These are phyloP conservation scores for Alloscopus bannaensis DNA, from an alignment of 2,888 invertebrate species.

Conservation along the genomic window DNA sequence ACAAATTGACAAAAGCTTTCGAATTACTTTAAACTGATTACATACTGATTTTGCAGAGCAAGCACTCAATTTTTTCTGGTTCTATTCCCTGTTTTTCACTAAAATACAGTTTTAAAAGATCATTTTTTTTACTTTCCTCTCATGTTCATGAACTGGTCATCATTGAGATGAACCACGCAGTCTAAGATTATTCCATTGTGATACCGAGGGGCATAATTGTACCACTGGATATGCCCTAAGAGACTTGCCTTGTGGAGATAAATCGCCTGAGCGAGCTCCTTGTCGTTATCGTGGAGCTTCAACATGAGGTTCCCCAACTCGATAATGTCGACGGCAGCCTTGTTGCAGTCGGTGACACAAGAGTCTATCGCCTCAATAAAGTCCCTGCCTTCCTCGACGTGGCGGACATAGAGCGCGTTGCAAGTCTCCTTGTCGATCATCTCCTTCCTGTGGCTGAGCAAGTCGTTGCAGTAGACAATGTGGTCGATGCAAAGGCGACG, in stretches of 20 bases:
- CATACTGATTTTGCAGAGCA: no score
- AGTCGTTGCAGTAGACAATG: neutral
- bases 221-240: constrained; percentile 12
- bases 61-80: no score
- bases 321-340: neutral
- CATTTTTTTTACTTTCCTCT: no score
- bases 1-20: no score
- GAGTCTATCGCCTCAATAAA: neutral
- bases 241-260: neutral
- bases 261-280: neutral
- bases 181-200: neutral
- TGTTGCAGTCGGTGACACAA: constrained; percentile 1
- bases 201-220: constrained; percentile 2
- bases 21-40: no score
- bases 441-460: neutral
- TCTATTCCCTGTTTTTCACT: no score
- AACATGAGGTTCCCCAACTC: neutral
- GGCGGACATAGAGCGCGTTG: neutral
- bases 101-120: no score
- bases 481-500: neutral
- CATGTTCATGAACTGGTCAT: no score
- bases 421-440: constrained; percentile 4
- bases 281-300: neutral
- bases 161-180: neutral
- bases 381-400: neutral